These are phyloP conservation scores for Napeogenes sylphis DNA, from an alignment of 2,888 invertebrate genomes.

Conservation along the genomic window DNA sequence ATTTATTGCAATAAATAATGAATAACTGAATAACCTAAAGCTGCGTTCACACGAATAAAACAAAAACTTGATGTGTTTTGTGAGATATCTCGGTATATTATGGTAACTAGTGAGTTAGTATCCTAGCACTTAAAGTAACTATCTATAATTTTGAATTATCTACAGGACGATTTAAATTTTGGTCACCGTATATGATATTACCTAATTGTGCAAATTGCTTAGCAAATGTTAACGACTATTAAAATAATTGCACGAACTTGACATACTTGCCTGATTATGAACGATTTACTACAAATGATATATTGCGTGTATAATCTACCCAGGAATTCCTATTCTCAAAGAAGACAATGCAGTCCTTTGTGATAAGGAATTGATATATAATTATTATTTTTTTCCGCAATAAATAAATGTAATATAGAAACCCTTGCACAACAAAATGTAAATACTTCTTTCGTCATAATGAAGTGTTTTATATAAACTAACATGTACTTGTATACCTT, in stretches of 20 bases:
- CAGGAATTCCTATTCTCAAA: conserved; percentile 18
- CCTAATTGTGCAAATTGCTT: conserved; percentile 21
- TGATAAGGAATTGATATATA: neutral
- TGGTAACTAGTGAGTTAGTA: too few relatives aligned
- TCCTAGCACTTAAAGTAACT: too few relatives aligned
- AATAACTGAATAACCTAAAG: neutral
- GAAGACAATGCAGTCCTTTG: conserved; percentile 9
- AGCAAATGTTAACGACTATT: conserved; percentile 24
- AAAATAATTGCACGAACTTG: conserved; percentile 29
- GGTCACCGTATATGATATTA: conserved; percentile 18
- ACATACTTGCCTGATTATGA: conserved; percentile 25
- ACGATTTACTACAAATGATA: conserved; percentile 25
- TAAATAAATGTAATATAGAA: neutral
- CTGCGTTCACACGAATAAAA: too few relatives aligned
- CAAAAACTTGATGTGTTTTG: too few relatives aligned
- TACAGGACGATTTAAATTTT: neutral
- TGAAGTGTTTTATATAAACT: too few relatives aligned
- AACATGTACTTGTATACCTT: neutral
- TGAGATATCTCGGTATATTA: too few relatives aligned
- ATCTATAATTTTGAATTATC: neutral
- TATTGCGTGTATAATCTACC: conserved; percentile 25
- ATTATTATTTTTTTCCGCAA: neutral
- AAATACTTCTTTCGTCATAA: neutral
- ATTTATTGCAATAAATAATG: neutral
- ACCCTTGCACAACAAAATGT: conserved; percentile 7